Evolutionary conservation across 2,797 vertebrate genomes (phyloP), one percentile per base, ranked within the genome.

Genomic region (Typhlichthys subterraneus): DNA sequence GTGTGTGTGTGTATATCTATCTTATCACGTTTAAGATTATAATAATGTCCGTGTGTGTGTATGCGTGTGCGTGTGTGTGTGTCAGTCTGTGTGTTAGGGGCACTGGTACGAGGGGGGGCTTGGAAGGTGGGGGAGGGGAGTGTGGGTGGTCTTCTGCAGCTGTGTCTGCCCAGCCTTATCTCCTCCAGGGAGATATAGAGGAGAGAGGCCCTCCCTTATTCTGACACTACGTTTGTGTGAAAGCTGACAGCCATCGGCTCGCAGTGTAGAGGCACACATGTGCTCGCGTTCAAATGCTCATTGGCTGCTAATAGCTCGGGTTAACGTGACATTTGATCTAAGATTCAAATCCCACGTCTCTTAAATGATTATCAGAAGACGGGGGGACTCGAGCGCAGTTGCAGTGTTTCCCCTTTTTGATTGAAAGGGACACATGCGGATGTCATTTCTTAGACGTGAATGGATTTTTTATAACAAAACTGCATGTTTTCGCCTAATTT

Each of bases 291-390:
- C 59, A 69, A 70, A 77, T 76, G 53, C 80, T 69, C 67, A 66
- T 76, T 65, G 73, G 72, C 61, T 71, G 51, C 56, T 87, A 89
- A 86, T 80, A 75, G 86, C 74, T 65, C 55, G 67, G 74, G 65
- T 87, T 81, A 79, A 79, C 72, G 48, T 66, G 61, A 76, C 80
- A 84, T 87, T 87, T 87, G 69, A 87, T 89, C 85, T 87, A 33
- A 49, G 50, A 81, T 86, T 89, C 77, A 84, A 87, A 88, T 82
- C 85, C 82, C 80, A 75, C 31, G 15, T 78, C 79, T 80, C 83
- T 83, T 80, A 84, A 87, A 81, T 60, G 73, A 70, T 76, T 78
- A 82, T 88, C 81, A 77, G 63, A 77, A 68, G 76, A 79, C 70
- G 59, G 58, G 33, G 47, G 23, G 38, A 59, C 73, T 80, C 76